Evolutionary conservation across 2,113 vertebrate species (phyloP).

Genomic region (Ctenomys sociabilis): DNA sequence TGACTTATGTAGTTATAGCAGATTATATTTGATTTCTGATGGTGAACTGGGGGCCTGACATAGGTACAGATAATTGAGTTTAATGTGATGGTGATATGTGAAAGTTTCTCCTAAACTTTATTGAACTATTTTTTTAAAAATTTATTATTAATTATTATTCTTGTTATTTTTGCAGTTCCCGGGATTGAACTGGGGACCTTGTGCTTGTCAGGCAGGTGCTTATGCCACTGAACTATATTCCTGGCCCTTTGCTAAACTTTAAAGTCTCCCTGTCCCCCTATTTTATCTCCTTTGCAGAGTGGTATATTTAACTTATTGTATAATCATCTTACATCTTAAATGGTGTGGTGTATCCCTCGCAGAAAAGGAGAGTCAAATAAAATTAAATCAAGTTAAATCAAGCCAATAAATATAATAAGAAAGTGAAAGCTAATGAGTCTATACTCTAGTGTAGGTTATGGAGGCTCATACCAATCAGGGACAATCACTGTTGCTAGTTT

Average conservation of each 20-base stretch:
- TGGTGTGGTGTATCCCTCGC: neutral
- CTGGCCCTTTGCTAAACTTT: neutral
- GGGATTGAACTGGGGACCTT: too few relatives aligned
- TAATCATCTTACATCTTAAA: constrained; percentile 23
- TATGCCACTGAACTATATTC: too few relatives aligned
- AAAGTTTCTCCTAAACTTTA: neutral
- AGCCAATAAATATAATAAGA: neutral
- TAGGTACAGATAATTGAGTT: neutral
- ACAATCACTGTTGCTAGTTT: neutral
- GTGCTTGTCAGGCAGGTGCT: too few relatives aligned
- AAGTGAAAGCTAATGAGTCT: neutral
- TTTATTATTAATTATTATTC: too few relatives aligned
- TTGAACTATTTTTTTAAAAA: too few relatives aligned
- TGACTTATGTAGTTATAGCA: neutral
- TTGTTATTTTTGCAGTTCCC: too few relatives aligned
- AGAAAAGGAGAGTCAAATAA: constrained; percentile 4
- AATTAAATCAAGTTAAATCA: constrained; percentile 14
- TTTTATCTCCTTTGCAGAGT: constrained; percentile 33
- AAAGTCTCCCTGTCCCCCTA: neutral
- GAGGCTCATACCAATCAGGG: neutral
- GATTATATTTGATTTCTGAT: constrained; percentile 33
- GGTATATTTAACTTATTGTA: neutral
- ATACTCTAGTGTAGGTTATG: neutral
- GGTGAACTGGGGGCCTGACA: neutral
- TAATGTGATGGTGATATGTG: neutral